These are phyloP conservation scores for Laupala kohalensis DNA, from an alignment of 1,140 invertebrate species.

Conservation along the genomic window DNA sequence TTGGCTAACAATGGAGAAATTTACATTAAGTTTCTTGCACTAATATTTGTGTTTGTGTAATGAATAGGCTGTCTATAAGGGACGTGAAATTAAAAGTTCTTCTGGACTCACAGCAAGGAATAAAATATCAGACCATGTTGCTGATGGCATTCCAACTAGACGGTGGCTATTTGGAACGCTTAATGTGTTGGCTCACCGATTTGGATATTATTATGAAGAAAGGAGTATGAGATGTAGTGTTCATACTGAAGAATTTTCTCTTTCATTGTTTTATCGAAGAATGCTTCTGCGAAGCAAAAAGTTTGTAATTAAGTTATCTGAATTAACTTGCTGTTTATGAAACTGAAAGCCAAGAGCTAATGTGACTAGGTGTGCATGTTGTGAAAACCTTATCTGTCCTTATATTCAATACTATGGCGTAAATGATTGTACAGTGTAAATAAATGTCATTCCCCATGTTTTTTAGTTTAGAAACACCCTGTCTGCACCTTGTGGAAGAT, in stretches of 20 bases:
- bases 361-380: no score
- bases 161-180: slow-evolving; percentile 34
- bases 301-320: no score
- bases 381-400: no score
- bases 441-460: no score
- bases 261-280: no score
- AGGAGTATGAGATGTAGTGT: background rate
- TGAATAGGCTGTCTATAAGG: slow-evolving; percentile 12
- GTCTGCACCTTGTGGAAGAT: no score
- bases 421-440: no score
- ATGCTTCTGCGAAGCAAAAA: no score
- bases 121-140: slow-evolving; percentile 31
- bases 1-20: background rate
- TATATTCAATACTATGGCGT: no score
- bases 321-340: no score
- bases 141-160: slow-evolving; percentile 36
- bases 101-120: slow-evolving; percentile 27
- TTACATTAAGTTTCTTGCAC: background rate
- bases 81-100: slow-evolving; percentile 26
- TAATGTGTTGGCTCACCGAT: slow-evolving; percentile 35
- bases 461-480: no score
- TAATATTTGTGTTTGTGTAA: background rate
- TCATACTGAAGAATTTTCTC: background rate
- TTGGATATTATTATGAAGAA: slow-evolving; percentile 17
- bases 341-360: no score